phyloP scores from a whole-genome alignment of 2,113 vertebrate genomes.

The Nematolebias whitei region DNA sequence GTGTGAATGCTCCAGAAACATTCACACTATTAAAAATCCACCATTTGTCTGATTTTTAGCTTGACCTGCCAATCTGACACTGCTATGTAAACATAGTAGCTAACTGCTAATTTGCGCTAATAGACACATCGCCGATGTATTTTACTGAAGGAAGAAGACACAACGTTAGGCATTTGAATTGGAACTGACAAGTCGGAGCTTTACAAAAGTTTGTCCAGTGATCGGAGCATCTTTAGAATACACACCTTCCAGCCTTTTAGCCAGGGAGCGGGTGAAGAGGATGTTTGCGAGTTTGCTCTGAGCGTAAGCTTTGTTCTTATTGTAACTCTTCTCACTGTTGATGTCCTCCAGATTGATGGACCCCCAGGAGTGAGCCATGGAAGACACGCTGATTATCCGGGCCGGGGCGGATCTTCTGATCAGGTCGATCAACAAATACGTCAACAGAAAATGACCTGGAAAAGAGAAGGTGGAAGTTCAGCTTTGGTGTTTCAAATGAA shows the following conservation, averaged over 20 bases:
- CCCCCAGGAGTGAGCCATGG: conserved; percentile 78
- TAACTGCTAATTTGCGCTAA: too few relatives aligned
- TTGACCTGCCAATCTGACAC: too few relatives aligned
- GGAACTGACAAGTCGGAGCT: not conserved
- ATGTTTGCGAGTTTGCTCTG: conserved; percentile 86
- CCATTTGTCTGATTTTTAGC: too few relatives aligned
- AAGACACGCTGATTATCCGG: conserved; percentile 80
- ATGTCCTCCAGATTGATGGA: conserved; percentile 81
- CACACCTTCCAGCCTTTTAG: conserved; percentile 76
- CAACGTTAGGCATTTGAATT: too few relatives aligned
- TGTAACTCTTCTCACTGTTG: conserved; percentile 82
- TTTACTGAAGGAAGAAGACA: too few relatives aligned
- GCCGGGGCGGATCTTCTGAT: conserved; percentile 78
- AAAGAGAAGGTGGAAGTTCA: not conserved
- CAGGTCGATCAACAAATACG: conserved; percentile 78
- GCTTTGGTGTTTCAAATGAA: not conserved
- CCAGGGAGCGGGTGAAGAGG: conserved; percentile 78
- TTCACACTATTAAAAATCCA: too few relatives aligned
- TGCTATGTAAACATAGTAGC: too few relatives aligned
- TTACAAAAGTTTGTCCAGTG: not conserved
- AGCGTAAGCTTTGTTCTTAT: conserved; percentile 72
- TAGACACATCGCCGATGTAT: too few relatives aligned
- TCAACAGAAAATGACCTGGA: conserved; percentile 83
- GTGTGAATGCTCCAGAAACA: too few relatives aligned
- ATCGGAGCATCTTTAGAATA: not conserved